Evolutionary conservation across 2,888 invertebrate species (phyloP).

Genomic region (Himalopsyche kuldschensis): DNA sequence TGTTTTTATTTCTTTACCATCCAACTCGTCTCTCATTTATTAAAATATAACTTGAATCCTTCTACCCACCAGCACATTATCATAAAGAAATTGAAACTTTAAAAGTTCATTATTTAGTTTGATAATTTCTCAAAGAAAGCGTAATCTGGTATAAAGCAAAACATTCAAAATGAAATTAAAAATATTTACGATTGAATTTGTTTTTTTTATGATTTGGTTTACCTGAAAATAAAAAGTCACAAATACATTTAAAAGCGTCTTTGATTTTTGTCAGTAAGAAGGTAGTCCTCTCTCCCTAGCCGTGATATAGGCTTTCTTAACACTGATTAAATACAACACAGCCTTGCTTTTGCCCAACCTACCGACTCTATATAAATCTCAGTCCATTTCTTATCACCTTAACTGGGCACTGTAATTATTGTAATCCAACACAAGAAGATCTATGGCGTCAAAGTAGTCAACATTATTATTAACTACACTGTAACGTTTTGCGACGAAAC

Average conservation of each 20-base stretch:
- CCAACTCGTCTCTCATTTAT: too few relatives aligned
- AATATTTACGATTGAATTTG: neutral
- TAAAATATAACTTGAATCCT: too few relatives aligned
- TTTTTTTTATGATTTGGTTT: neutral
- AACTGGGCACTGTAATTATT: neutral
- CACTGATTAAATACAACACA: neutral
- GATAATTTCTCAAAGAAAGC: too few relatives aligned
- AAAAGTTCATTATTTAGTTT: too few relatives aligned
- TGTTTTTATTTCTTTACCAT: too few relatives aligned
- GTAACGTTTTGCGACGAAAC: neutral
- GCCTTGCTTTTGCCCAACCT: neutral
- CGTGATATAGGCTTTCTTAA: neutral
- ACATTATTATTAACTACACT: neutral
- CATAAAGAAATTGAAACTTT: too few relatives aligned
- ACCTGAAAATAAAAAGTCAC: too few relatives aligned
- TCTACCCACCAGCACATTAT: too few relatives aligned
- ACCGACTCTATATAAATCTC: neutral
- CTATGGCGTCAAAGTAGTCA: neutral
- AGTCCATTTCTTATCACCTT: neutral
- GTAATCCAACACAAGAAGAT: neutral
- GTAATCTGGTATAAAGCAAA: too few relatives aligned
- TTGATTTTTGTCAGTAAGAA: neutral
- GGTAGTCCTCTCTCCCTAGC: neutral
- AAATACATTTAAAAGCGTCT: neutral
- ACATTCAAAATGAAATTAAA: too few relatives aligned